Percentiles rank a stretch among this genome's conserved stretches.
phyloP scores from a whole-genome alignment of 2,888 invertebrate species.

The Lypha dubia region DNA sequence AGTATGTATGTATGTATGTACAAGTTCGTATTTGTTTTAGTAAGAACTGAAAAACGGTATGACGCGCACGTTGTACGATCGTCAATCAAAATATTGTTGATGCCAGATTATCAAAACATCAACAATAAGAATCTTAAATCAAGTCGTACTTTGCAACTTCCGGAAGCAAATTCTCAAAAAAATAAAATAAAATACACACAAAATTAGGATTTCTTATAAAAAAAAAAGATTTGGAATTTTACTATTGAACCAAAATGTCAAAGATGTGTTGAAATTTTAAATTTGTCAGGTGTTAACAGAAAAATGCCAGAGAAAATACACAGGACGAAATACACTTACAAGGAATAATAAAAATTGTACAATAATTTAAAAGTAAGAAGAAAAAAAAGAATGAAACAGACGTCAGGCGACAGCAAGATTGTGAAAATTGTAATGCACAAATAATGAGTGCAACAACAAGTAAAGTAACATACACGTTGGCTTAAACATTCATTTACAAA shows the following conservation, averaged over 20 bases:
- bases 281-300: conserved; percentile 57
- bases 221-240: conserved; percentile 9
- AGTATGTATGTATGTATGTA: no score
- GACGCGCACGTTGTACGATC: conserved; percentile 74
- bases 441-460: conserved; percentile 46
- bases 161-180: conserved; percentile 59
- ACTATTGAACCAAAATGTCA: conserved; percentile 35
- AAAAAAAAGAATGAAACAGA: conserved; percentile 29
- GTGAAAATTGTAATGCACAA: conserved; percentile 58
- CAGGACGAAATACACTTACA: neutral
- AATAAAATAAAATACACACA: conserved; percentile 43
- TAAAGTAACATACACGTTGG: no score
- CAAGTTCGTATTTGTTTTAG: no score
- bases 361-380: neutral
- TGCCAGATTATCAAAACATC: conserved; percentile 58
- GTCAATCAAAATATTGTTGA: conserved; percentile 70
- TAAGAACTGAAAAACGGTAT: conserved; percentile 20
- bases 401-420: conserved; percentile 15
- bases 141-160: conserved; percentile 53
- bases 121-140: conserved; percentile 27
- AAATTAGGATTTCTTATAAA: conserved; percentile 4
- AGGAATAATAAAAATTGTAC: conserved; percentile 21
- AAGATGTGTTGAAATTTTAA: conserved; percentile 58
- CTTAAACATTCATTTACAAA: neutral
- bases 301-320: neutral